These are phyloP conservation scores for Campopleginae sp. DNA, from an alignment of 2,888 invertebrate genomes.

Conservation along the genomic window DNA sequence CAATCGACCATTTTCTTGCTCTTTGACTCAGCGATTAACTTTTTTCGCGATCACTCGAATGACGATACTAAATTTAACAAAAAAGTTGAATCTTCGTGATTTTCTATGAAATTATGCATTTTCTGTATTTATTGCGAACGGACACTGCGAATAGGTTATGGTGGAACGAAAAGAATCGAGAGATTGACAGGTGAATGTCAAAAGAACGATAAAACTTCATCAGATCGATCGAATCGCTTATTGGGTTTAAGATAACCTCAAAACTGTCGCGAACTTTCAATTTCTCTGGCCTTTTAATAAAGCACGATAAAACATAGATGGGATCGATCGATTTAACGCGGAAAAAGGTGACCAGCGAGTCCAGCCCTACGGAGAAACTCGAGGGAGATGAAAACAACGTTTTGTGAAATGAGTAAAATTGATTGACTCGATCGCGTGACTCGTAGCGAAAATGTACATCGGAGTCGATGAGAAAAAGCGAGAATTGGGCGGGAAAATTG, in stretches of 20 bases:
- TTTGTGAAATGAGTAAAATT: neutral
- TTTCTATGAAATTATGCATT: neutral
- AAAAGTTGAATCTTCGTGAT: neutral
- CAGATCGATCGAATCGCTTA: neutral
- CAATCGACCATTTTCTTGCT: neutral
- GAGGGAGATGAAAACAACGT: neutral
- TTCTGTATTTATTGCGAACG: neutral
- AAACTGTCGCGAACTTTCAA: neutral
- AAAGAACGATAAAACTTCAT: neutral
- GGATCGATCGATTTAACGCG: neutral
- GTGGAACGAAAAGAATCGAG: neutral
- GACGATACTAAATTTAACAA: constrained; percentile 12
- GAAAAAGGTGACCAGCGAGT: neutral
- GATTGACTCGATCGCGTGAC: neutral
- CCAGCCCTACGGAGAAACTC: no score
- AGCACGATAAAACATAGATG: neutral
- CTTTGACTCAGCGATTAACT: neutral
- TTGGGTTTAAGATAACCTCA: constrained; percentile 3
- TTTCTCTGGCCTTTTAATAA: neutral
- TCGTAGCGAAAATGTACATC: neutral
- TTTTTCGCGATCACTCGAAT: neutral
- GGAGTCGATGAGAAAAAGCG: neutral
- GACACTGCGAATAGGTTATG: neutral
- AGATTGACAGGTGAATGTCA: neutral
- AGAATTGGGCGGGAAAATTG: neutral